Percentiles rank a stretch among this genome's conserved stretches.
Evolutionary conservation across 2,797 vertebrate species (phyloP).

Genomic region (Menidia menidia): DNA sequence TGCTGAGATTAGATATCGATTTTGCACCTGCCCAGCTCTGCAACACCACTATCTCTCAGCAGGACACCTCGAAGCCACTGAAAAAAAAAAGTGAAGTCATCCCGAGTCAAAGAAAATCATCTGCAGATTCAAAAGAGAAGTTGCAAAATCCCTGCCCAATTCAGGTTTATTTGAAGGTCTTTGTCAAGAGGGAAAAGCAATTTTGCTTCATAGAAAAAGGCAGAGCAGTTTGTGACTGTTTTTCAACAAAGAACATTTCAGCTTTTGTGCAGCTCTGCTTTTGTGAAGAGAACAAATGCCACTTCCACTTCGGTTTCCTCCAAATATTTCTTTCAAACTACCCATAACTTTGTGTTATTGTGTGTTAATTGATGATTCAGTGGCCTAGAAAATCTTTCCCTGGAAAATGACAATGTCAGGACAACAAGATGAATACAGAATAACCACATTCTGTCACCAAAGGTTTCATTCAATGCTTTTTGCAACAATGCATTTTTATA

Average conservation of each 20-base stretch:
- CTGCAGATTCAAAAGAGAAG: slow-evolving; percentile 36
- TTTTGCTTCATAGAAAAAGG: slow-evolving; percentile 1
- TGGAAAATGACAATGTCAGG: neutral
- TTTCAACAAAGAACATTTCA: slow-evolving; percentile 13
- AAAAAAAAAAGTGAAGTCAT: slow-evolving; percentile 65
- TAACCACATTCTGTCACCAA: neutral
- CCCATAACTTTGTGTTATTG: neutral
- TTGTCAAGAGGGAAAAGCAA: slow-evolving; percentile 17
- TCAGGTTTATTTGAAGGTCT: slow-evolving; percentile 22
- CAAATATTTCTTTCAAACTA: neutral
- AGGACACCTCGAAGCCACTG: slow-evolving; percentile 45
- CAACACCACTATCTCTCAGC: slow-evolving; percentile 53
- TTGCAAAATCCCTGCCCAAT: slow-evolving; percentile 25
- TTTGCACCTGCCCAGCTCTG: slow-evolving; percentile 61
- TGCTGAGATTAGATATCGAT: slow-evolving; percentile 81
- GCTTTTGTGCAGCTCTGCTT: slow-evolving; percentile 11
- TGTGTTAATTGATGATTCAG: neutral
- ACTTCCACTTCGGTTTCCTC: neutral
- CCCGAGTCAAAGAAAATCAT: slow-evolving; percentile 51
- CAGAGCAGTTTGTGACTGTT: neutral
- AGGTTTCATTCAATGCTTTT: neutral
- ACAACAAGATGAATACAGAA: neutral
- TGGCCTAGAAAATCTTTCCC: neutral
- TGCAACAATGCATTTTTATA: no score
- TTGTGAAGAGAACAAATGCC: slow-evolving; percentile 6